Percentiles rank a stretch among this genome's conserved stretches.
These are phyloP conservation scores for Lepisosteus osseus DNA, from an alignment of 2,113 vertebrate genomes.

Conservation along the genomic window DNA sequence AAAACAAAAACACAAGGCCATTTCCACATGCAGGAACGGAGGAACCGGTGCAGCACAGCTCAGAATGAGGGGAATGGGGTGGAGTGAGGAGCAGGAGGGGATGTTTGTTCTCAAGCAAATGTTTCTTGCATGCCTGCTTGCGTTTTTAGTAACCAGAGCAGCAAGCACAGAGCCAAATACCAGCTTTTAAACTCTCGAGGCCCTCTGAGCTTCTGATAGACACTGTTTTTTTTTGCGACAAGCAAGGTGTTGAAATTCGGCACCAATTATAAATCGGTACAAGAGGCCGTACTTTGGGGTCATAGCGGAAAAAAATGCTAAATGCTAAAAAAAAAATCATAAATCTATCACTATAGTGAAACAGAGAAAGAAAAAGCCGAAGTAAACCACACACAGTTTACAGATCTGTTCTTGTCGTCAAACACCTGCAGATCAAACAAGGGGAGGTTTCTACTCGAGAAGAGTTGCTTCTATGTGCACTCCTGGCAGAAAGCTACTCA, in stretches of 20 bases:
- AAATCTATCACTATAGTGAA: background rate
- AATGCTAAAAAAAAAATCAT: background rate
- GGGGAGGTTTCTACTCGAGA: too few species aligned
- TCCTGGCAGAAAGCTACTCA: too few species aligned
- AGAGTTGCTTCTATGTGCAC: too few species aligned
- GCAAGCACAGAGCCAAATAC: slow-evolving; percentile 1
- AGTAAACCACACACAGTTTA: too few species aligned
- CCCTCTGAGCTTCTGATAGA: background rate
- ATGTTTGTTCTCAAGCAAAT: background rate
- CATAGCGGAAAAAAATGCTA: background rate
- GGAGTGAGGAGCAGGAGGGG: background rate
- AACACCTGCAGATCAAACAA: too few species aligned
- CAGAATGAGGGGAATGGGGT: slow-evolving; percentile 15
- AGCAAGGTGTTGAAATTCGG: background rate
- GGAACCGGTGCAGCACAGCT: slow-evolving; percentile 2
- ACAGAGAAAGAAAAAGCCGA: background rate
- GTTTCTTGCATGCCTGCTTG: slow-evolving; percentile 15
- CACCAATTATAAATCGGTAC: background rate
- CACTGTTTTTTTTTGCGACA: background rate
- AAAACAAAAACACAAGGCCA: slow-evolving; percentile 18
- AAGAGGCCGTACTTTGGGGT: background rate
- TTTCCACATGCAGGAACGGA: slow-evolving; percentile 12
- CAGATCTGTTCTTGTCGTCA: too few species aligned
- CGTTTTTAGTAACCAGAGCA: slow-evolving; percentile 19
- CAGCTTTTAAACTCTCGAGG: background rate